A percentile compares a stretch with the other conserved stretches of the same genome.
Conservation (phyloP, 2,113 vertebrate species). For the Pitta sordida region DNA sequence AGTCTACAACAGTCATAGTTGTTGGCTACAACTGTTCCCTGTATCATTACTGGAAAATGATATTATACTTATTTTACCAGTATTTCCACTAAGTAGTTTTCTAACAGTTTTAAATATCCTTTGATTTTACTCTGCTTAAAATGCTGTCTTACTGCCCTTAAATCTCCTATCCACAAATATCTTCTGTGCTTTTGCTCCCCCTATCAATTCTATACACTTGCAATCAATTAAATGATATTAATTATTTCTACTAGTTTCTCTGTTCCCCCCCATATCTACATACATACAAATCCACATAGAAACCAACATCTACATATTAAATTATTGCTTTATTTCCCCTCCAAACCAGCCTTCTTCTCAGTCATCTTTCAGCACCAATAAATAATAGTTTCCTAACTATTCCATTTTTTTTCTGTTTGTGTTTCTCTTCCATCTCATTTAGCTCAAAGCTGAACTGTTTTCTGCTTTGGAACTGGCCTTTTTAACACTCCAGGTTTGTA, state of each 20-base stretch:
- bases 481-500: constrained; percentile 25
- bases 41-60: neutral
- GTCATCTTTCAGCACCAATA: neutral
- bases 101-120: neutral
- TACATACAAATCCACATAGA: neutral
- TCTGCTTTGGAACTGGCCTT: neutral
- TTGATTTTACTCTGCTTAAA: neutral
- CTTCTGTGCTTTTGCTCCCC: neutral
- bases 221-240: neutral
- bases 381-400: neutral
- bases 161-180: neutral
- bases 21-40: neutral
- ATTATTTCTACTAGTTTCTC: neutral
- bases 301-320: neutral
- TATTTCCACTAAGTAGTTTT: neutral
- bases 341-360: neutral
- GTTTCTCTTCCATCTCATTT: neutral
- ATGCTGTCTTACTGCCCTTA: neutral
- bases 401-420: neutral
- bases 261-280: neutral
- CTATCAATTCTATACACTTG: neutral
- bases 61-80: neutral
- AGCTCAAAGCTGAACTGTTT: constrained; percentile 7
- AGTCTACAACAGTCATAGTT: neutral
- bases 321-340: neutral